Percentiles rank a stretch among this genome's conserved stretches.
Evolutionary conservation across 2,888 invertebrate species (phyloP).

Genomic region (Drosophila affinis): DNA sequence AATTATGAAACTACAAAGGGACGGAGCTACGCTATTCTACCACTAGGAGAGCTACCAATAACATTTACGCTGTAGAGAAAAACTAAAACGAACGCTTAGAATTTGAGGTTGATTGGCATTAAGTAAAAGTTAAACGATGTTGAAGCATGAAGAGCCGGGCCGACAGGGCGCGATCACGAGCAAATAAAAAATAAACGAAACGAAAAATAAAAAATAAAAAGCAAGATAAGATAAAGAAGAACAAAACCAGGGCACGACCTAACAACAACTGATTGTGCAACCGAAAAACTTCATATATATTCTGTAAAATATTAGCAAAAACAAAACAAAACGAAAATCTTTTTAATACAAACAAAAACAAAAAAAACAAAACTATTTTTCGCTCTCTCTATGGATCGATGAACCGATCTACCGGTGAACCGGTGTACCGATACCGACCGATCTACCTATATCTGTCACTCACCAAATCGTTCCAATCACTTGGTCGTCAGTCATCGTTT

Average conservation of each 20-base stretch:
- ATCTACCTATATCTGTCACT: constrained; percentile 44
- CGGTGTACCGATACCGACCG: constrained; percentile 6
- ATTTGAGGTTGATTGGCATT: constrained; percentile 83
- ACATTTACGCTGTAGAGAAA: constrained; percentile 62
- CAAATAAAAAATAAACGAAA: constrained; percentile 44
- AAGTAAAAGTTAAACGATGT: constrained; percentile 76
- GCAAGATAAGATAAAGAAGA: constrained; percentile 43
- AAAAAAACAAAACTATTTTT: constrained; percentile 52
- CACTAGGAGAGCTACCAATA: constrained; percentile 58
- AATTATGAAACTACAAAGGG: constrained; percentile 68
- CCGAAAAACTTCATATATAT: constrained; percentile 57
- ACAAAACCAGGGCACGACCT: constrained; percentile 46
- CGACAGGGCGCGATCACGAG: constrained; percentile 82
- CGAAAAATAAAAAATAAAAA: constrained; percentile 47
- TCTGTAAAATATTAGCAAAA: constrained; percentile 74
- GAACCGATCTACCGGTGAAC: constrained; percentile 29
- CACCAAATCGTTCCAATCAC: constrained; percentile 50
- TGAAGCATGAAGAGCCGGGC: constrained; percentile 61
- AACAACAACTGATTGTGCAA: constrained; percentile 64
- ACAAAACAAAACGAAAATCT: constrained; percentile 23
- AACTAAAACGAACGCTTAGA: constrained; percentile 72
- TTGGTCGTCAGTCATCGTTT: constrained; percentile 39
- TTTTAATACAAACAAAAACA: neutral
- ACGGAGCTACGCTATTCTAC: constrained; percentile 61
- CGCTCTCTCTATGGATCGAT: constrained; percentile 42